A percentile compares a stretch with the other conserved stretches of the same genome.
Conservation (phyloP, 2,797 vertebrate species). For the Eulemur albifrons region DNA sequence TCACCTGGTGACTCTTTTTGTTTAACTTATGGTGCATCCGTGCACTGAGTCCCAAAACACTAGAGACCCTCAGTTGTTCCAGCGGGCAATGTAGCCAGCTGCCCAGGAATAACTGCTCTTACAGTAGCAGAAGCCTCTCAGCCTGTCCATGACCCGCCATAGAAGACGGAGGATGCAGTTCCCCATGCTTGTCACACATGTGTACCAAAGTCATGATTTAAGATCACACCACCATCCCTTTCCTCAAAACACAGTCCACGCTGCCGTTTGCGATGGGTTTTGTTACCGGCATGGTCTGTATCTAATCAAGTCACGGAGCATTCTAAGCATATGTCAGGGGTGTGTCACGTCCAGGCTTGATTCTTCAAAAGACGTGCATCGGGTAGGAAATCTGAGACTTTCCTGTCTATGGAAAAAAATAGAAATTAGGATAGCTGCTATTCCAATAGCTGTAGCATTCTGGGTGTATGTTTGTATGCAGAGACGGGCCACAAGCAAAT, state of each 20-base stretch:
- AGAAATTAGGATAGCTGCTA: background rate
- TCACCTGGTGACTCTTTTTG: background rate
- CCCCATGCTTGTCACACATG: background rate
- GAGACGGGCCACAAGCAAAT: background rate
- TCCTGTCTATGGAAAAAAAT: background rate
- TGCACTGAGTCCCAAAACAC: background rate
- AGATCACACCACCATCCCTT: background rate
- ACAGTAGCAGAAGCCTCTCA: background rate
- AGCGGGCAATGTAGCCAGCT: background rate
- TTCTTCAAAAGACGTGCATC: background rate
- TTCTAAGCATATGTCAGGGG: background rate
- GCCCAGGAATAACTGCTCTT: background rate
- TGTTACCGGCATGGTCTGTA: background rate
- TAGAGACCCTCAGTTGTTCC: background rate
- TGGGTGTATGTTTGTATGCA: constrained; percentile 1
- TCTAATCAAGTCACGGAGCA: background rate
- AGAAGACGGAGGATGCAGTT: background rate
- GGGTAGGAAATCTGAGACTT: background rate
- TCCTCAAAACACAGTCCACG: background rate
- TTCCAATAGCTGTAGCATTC: background rate
- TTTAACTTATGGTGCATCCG: background rate
- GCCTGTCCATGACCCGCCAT: background rate
- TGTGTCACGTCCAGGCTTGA: background rate
- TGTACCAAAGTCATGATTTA: background rate
- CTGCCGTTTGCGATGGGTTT: background rate